Evolutionary conservation across 2,113 vertebrate genomes (phyloP), one percentile per base, ranked within the genome.

Genomic region (Pelmatolapia mariae): DNA sequence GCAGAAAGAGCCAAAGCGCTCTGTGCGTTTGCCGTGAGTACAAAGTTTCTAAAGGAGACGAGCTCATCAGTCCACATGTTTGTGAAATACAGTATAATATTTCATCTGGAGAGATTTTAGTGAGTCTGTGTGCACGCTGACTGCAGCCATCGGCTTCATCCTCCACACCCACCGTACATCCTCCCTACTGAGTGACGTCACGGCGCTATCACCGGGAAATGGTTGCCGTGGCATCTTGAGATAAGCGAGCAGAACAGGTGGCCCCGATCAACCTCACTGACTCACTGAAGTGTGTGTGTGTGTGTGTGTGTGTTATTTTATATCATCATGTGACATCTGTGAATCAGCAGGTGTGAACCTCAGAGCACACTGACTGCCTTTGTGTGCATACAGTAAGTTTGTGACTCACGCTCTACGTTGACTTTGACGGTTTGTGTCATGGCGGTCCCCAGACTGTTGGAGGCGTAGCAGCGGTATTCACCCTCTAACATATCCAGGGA

Each of bases 361-460:
- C 66, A 43, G 61, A 68, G 63, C 33, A 5, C 33, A 2, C 10
- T 1, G 66, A 10, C n/a, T 4, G 81, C 12, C 5, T 71, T 29
- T 56, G 8, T 24, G 26, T 9, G 45, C 57, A 6, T 1, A 33
- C 59, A 63, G 57, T 19, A 10, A 73, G 1, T 29, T 19, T 26
- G 18, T 71, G 68, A 93, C 97, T 95, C 90, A 98, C 98, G 80
- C 90, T 98, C 98, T 1, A 97, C 95, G 47, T 96, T 96, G 85
- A 99, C 91, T 3, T 86, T 80, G 24, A 96, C 89, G 29, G 95
- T 93, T 0, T 95, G 87, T 2, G 97, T 97, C 88, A 98, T 89
- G 10, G 97, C 97, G 0, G 97, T 99, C 18, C 98, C 98, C 63
- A 97, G 95, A 0, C 40, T 54, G 86, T 98, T 98, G 86, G 95